Percentiles rank a stretch among this genome's conserved stretches.
Conservation (phyloP, 2,888 invertebrate genomes). For the Rugalucina vietnamica region DNA sequence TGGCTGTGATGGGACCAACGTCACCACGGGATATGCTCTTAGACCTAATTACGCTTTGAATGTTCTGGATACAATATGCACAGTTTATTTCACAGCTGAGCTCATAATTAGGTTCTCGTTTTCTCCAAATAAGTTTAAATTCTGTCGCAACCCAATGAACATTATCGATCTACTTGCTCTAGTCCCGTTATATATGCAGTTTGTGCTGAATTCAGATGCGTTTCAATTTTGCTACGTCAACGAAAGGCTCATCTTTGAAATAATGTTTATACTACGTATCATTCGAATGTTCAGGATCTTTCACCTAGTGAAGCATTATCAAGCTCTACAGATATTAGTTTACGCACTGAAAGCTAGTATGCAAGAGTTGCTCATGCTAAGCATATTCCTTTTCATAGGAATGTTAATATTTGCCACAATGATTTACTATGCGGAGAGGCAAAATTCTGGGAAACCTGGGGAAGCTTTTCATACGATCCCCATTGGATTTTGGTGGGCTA, state of each 20-base stretch:
- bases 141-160: slow-evolving; percentile 77
- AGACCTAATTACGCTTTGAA: slow-evolving; percentile 69
- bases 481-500: slow-evolving; percentile 84
- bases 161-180: slow-evolving; percentile 80
- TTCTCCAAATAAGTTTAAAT: slow-evolving; percentile 75
- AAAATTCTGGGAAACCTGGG: slow-evolving; percentile 66
- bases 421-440: slow-evolving; percentile 83
- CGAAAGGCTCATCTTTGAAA: slow-evolving; percentile 77
- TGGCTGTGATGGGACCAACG: slow-evolving; percentile 51
- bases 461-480: slow-evolving; percentile 81
- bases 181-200: slow-evolving; percentile 44
- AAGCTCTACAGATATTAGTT: slow-evolving; percentile 84
- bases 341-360: slow-evolving; percentile 84
- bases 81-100: slow-evolving; percentile 80
- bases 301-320: slow-evolving; percentile 85
- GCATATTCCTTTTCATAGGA: slow-evolving; percentile 82
- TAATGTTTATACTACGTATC: slow-evolving; percentile 84
- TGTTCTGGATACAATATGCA: slow-evolving; percentile 78
- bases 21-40: slow-evolving; percentile 50
- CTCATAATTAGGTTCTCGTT: slow-evolving; percentile 76
- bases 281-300: slow-evolving; percentile 85
- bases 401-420: slow-evolving; percentile 82
- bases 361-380: slow-evolving; percentile 81
- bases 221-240: slow-evolving; percentile 74
- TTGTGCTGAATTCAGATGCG: slow-evolving; percentile 74